A percentile compares a stretch with the other conserved stretches of the same genome.
These are phyloP conservation scores for Megaptera novaeangliae DNA, from an alignment of 2,113 vertebrate genomes.

Conservation along the genomic window DNA sequence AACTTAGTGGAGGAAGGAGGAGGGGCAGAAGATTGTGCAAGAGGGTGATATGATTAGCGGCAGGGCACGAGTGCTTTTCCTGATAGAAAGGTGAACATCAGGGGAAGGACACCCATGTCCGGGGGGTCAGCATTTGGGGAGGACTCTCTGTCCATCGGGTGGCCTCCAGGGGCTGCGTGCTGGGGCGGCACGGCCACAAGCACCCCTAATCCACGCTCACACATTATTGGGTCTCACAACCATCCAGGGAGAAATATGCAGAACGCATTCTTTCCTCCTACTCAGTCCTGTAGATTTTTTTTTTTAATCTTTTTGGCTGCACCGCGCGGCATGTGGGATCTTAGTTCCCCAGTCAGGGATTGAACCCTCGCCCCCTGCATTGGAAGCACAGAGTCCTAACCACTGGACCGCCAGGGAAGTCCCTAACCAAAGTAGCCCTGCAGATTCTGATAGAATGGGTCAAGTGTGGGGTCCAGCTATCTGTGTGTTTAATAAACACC, in stretches of 20 bases:
- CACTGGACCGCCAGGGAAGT: no score
- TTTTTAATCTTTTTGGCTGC: no score
- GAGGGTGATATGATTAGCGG: conserved; percentile 38
- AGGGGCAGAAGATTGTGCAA: conserved; percentile 28
- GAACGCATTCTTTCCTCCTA: background rate
- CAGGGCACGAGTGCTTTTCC: background rate
- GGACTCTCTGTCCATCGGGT: background rate
- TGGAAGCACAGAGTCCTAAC: no score
- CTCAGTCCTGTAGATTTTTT: background rate
- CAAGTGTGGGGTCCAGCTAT: background rate
- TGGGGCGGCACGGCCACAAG: background rate
- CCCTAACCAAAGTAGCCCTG: background rate
- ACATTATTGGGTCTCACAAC: background rate
- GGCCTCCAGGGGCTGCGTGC: background rate
- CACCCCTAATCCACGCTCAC: background rate
- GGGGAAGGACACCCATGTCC: background rate
- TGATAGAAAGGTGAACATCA: background rate
- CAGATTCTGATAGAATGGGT: background rate
- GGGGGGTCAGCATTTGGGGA: background rate
- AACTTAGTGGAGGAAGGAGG: background rate
- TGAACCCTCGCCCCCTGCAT: no score
- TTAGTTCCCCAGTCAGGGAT: no score
- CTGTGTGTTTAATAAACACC: background rate
- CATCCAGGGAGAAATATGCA: background rate
- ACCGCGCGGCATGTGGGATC: no score